A percentile compares a stretch with the other conserved stretches of the same genome.
phyloP scores from a whole-genome alignment of 1,140 invertebrate genomes.

The Polypedilum pembai region DNA sequence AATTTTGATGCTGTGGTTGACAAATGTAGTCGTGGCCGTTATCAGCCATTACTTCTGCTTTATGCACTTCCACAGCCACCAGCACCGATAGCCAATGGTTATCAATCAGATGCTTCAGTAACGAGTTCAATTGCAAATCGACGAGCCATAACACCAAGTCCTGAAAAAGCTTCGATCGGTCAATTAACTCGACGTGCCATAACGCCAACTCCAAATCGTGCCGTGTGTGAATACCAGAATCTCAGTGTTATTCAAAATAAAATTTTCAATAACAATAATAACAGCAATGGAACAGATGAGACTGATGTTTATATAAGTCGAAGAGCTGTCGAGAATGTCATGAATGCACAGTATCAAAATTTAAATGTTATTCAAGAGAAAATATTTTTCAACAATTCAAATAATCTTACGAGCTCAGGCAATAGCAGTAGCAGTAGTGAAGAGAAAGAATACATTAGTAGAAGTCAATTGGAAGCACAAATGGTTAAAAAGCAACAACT shows the following conservation, averaged over 20 bases:
- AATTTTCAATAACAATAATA: slow-evolving; percentile 43
- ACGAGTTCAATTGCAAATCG: slow-evolving; percentile 37
- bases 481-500: slow-evolving; percentile 52
- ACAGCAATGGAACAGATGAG: slow-evolving; percentile 33
- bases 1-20: slow-evolving; percentile 89
- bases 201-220: slow-evolving; percentile 59
- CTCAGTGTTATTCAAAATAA: slow-evolving; percentile 63
- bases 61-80: slow-evolving; percentile 64
- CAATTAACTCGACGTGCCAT: slow-evolving; percentile 58
- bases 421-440: slow-evolving; percentile 28
- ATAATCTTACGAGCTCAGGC: background rate
- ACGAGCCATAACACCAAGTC: slow-evolving; percentile 75
- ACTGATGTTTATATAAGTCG: slow-evolving; percentile 65
- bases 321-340: slow-evolving; percentile 59
- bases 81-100: background rate
- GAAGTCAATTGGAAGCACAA: slow-evolving; percentile 36
- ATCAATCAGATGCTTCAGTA: slow-evolving; percentile 33
- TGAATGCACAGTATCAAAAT: slow-evolving; percentile 53
- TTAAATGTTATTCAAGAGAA: slow-evolving; percentile 42
- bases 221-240: slow-evolving; percentile 66
- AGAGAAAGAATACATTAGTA: slow-evolving; percentile 35
- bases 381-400: slow-evolving; percentile 33
- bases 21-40: slow-evolving; percentile 81
- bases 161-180: slow-evolving; percentile 61
- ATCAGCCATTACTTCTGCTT: slow-evolving; percentile 85